Conservation (phyloP, 2,113 vertebrate genomes). For the Chionodraco myersi region DNA sequence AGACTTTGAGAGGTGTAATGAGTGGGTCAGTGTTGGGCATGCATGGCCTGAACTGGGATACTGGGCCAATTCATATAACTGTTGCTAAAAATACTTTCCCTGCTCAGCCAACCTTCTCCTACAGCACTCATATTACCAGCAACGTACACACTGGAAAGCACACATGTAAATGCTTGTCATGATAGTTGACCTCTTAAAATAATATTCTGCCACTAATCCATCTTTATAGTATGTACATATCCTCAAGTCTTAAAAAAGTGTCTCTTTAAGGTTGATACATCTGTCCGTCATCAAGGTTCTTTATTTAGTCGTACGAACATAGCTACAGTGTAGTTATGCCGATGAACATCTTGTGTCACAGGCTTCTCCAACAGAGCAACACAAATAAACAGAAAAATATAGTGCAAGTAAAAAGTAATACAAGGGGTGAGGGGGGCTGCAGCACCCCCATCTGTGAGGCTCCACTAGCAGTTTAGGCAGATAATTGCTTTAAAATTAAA, state of each 20-base stretch:
- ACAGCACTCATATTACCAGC: slow-evolving; percentile 45
- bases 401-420: no score
- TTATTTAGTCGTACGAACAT: no score
- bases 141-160: slow-evolving; percentile 20
- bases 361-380: no score
- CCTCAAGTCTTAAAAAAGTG: not conserved
- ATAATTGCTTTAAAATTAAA: no score
- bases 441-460: no score
- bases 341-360: no score
- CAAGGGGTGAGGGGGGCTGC: no score
- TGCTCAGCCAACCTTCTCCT: slow-evolving; percentile 49
- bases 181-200: not conserved
- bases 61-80: slow-evolving; percentile 85
- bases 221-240: not conserved
- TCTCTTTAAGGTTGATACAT: not conserved
- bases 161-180: slow-evolving; percentile 5
- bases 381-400: no score
- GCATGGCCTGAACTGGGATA: slow-evolving; percentile 73
- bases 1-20: slow-evolving; percentile 68
- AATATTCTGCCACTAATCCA: not conserved
- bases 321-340: no score
- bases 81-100: slow-evolving; percentile 81
- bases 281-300: not conserved
- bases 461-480: no score
- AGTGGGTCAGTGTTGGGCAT: slow-evolving; percentile 68